Conservation (phyloP, 2,113 vertebrate genomes). For the Nannobrachium achirus region DNA sequence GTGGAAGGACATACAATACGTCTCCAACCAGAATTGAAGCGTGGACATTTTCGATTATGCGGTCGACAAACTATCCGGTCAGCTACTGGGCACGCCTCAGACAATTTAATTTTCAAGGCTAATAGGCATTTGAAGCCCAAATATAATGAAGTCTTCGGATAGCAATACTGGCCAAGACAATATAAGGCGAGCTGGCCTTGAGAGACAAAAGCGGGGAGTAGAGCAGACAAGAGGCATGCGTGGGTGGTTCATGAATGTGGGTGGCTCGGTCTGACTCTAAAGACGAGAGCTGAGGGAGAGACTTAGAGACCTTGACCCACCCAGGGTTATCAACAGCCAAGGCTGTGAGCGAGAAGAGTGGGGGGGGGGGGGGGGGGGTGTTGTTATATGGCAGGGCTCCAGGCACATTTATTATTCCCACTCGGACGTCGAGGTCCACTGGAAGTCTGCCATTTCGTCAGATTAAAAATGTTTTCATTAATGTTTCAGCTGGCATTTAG, state of each 20-base stretch:
- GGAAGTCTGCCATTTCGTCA: no score
- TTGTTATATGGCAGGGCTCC: slow-evolving; percentile 1
- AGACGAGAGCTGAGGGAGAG: slow-evolving; percentile 47
- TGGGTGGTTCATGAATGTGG: slow-evolving; percentile 52
- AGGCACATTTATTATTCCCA: slow-evolving; percentile 10
- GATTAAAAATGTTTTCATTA: no score
- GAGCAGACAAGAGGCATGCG: slow-evolving; percentile 22
- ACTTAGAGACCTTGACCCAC: slow-evolving; percentile 59
- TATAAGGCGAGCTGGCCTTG: slow-evolving; percentile 58
- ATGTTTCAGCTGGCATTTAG: no score
- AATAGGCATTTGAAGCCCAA: background rate
- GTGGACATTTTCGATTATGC: no score
- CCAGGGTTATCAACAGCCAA: slow-evolving; percentile 59
- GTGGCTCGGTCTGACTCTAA: slow-evolving; percentile 53
- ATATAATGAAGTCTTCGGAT: slow-evolving; percentile 11
- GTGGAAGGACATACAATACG: no score
- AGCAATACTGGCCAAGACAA: slow-evolving; percentile 14
- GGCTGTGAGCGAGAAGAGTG: slow-evolving; percentile 25
- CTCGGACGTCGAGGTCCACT: background rate
- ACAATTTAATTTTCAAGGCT: slow-evolving; percentile 37
- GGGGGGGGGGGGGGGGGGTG: background rate
- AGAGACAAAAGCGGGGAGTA: slow-evolving; percentile 56
- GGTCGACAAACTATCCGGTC: no score
- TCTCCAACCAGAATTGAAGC: no score
- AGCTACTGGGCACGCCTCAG: background rate